Conservation (phyloP, 2,888 invertebrate genomes). For the Biston stratarius region DNA sequence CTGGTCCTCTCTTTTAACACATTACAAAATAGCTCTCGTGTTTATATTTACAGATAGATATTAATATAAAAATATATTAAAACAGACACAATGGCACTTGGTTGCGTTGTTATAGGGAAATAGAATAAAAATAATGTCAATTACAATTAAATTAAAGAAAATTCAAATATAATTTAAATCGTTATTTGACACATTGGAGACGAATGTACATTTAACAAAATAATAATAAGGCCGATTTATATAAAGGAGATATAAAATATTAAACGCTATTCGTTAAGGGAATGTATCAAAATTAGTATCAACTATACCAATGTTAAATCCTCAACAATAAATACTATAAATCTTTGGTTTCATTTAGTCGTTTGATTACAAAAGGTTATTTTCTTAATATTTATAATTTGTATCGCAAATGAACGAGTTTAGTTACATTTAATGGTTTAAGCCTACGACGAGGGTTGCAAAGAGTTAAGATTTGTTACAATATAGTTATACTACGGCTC, state of each 20-base stretch:
- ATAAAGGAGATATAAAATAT: slow-evolving; percentile 40
- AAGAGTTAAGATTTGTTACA: slow-evolving; percentile 51
- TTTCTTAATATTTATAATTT: slow-evolving; percentile 51
- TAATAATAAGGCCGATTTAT: slow-evolving; percentile 34
- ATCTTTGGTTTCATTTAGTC: slow-evolving; percentile 84
- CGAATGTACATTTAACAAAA: slow-evolving; percentile 45
- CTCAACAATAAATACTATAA: slow-evolving; percentile 84
- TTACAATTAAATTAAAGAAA: slow-evolving; percentile 50
- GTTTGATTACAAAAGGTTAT: slow-evolving; percentile 71
- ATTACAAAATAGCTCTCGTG: slow-evolving; percentile 60
- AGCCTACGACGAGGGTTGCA: slow-evolving; percentile 51
- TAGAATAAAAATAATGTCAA: slow-evolving; percentile 57
- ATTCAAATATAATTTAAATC: slow-evolving; percentile 47
- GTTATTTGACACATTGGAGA: slow-evolving; percentile 65
- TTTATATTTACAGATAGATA: slow-evolving; percentile 75
- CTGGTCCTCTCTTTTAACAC: slow-evolving; percentile 74
- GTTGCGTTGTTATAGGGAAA: slow-evolving; percentile 74
- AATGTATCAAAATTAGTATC: slow-evolving; percentile 81
- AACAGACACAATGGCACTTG: slow-evolving; percentile 83
- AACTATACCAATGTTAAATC: slow-evolving; percentile 76
- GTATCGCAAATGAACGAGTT: slow-evolving; percentile 53
- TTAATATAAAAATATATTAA: slow-evolving; percentile 78
- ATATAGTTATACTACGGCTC: slow-evolving; percentile 51
- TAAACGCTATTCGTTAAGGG: slow-evolving; percentile 54
- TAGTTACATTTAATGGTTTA: slow-evolving; percentile 49